Conservation (phyloP, 2,113 vertebrate species). For the Zosterops pallidus region DNA sequence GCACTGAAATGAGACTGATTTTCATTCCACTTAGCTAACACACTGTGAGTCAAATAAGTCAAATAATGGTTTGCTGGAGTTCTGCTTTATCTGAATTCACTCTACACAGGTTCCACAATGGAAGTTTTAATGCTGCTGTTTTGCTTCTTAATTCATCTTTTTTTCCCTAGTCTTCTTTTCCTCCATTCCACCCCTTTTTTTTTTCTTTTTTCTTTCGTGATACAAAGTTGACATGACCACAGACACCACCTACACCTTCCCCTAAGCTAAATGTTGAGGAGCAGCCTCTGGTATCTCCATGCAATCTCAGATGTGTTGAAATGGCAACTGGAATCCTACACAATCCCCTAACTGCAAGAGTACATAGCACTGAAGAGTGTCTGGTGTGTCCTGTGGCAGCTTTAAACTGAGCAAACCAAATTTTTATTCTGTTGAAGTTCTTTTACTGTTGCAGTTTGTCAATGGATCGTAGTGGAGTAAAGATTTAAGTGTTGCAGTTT, state of each 20-base stretch:
- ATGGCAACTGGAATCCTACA: not conserved
- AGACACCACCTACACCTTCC: not conserved
- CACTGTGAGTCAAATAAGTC: not conserved
- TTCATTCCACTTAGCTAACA: not conserved
- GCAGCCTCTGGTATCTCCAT: not conserved
- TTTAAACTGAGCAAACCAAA: not conserved
- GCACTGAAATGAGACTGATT: not conserved
- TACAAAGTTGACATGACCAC: not conserved
- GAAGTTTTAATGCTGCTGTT: not conserved
- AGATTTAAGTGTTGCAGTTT: not conserved
- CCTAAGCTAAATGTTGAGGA: not conserved
- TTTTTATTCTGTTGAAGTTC: not conserved
- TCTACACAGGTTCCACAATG: conserved; percentile 48
- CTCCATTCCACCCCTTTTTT: not conserved
- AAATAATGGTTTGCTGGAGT: not conserved
- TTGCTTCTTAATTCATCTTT: not conserved
- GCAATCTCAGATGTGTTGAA: not conserved
- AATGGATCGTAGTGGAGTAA: not conserved
- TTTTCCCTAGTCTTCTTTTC: not conserved
- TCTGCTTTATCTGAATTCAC: conserved; percentile 36
- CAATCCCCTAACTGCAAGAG: not conserved
- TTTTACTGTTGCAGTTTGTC: not conserved
- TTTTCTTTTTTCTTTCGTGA: not conserved
- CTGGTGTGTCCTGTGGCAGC: not conserved
- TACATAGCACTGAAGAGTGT: accelerated